phyloP scores from a whole-genome alignment of 2,113 vertebrate genomes.

The Oncorhynchus mykiss region DNA sequence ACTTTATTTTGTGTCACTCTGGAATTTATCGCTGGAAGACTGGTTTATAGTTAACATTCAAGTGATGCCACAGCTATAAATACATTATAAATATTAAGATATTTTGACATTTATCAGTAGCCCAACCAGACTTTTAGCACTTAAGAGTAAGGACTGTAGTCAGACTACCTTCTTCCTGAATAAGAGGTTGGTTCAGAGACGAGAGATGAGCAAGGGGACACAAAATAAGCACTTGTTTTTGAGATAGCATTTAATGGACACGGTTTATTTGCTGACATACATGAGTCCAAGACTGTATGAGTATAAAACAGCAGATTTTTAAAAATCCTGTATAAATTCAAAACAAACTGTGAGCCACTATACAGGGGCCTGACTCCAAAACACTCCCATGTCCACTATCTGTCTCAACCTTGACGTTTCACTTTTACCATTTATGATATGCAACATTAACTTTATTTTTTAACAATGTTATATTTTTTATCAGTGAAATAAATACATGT shows the following conservation, averaged over 20 bases:
- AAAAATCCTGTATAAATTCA: constrained; percentile 26
- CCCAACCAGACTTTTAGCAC: neutral
- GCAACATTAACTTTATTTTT: neutral
- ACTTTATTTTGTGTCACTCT: too few species aligned
- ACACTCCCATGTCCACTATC: neutral
- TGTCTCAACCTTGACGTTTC: constrained; percentile 12
- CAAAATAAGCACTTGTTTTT: constrained; percentile 2
- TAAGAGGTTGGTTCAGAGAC: neutral
- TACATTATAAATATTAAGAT: neutral
- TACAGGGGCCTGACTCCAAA: constrained; percentile 5
- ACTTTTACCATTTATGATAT: constrained; percentile 9
- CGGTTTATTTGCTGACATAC: constrained; percentile 17
- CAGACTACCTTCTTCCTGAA: too few species aligned
- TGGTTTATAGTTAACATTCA: too few species aligned
- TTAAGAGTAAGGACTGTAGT: neutral
- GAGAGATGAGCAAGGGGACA: neutral
- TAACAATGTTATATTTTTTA: neutral
- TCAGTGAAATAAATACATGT: neutral
- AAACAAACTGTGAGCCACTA: neutral
- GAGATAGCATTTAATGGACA: constrained; percentile 55
- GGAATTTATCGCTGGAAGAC: too few species aligned
- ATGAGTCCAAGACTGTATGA: constrained; percentile 15
- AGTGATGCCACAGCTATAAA: neutral
- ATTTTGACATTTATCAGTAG: neutral
- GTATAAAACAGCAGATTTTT: constrained; percentile 29